Conservation (phyloP, 2,888 invertebrate species). For the Biston betularia region DNA sequence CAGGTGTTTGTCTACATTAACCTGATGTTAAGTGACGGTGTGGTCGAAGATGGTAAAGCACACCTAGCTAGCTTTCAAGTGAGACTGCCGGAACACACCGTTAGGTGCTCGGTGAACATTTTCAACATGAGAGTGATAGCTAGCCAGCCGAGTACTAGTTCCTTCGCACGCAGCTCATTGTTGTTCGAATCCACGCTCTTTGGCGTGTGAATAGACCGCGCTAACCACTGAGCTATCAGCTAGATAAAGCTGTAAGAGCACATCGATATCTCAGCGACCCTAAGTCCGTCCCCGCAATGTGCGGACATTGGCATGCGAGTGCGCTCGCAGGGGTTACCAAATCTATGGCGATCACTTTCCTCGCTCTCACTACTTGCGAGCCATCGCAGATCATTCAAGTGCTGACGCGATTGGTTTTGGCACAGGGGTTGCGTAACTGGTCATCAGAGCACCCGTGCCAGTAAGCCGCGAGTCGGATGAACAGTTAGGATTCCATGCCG, state of each 20-base stretch:
- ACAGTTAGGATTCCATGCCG: conserved; percentile 20
- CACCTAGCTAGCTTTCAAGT: too few species aligned
- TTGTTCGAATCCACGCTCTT: too few species aligned
- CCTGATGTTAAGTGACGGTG: too few species aligned
- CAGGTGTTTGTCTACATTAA: too few species aligned
- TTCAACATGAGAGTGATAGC: too few species aligned
- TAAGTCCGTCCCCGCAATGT: conserved; percentile 53
- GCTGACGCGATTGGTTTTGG: neutral
- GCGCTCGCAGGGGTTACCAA: conserved; percentile 67
- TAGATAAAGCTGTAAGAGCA: neutral
- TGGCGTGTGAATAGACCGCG: too few species aligned
- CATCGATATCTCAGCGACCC: neutral
- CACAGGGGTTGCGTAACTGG: conserved; percentile 35
- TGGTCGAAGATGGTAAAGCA: too few species aligned
- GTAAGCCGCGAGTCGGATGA: conserved; percentile 3
- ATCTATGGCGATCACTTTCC: conserved; percentile 77
- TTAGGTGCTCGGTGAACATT: too few species aligned
- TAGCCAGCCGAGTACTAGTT: too few species aligned
- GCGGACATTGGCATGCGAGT: conserved; percentile 59
- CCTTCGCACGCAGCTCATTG: too few species aligned
- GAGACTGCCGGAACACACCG: too few species aligned
- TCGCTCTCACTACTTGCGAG: conserved; percentile 68
- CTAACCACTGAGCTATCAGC: too few species aligned
- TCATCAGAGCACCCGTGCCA: neutral
- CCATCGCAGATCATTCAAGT: conserved; percentile 40